phyloP scores from a whole-genome alignment of 2,113 vertebrate species.

The Nannobrachium achirus region DNA sequence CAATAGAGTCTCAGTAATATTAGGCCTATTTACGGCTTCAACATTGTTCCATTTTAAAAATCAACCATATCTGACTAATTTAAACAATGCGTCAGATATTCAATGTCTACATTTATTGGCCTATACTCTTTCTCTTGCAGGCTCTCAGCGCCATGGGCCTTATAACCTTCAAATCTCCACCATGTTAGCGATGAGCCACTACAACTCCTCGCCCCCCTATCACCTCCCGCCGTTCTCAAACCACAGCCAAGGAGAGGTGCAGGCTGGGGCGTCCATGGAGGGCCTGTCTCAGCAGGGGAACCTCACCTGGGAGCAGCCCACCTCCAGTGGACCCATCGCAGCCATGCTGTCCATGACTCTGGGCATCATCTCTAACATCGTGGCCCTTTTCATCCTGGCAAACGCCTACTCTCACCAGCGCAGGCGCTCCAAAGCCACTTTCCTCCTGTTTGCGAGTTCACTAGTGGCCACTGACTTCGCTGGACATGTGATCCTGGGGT shows the following conservation, averaged over 20 bases:
- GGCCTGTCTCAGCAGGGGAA: conserved; percentile 49
- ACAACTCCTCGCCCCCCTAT: conserved; percentile 53
- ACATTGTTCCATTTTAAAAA: no score
- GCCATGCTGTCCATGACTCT: conserved; percentile 86
- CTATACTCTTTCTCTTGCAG: conserved; percentile 43
- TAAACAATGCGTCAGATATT: no score
- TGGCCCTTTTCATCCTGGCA: conserved; percentile 85
- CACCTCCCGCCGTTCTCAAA: conserved; percentile 44
- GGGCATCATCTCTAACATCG: conserved; percentile 86
- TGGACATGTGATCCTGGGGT: conserved; percentile 87
- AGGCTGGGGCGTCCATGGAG: conserved; percentile 28
- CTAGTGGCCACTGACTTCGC: conserved; percentile 86
- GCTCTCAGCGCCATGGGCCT: conserved; percentile 33
- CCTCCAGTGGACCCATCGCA: conserved; percentile 60
- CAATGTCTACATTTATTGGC: no score
- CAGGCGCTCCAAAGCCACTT: conserved; percentile 85
- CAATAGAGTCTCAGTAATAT: no score
- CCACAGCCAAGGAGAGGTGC: conserved; percentile 41
- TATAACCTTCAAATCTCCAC: conserved; percentile 22
- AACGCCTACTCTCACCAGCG: conserved; percentile 81
- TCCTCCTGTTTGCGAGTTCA: conserved; percentile 86
- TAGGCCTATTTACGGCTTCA: no score
- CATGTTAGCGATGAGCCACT: conserved; percentile 69
- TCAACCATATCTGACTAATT: no score
- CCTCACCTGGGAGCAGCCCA: conserved; percentile 41